Evolutionary conservation across 1,140 invertebrate genomes (phyloP).

Genomic region (Patella vulgata): DNA sequence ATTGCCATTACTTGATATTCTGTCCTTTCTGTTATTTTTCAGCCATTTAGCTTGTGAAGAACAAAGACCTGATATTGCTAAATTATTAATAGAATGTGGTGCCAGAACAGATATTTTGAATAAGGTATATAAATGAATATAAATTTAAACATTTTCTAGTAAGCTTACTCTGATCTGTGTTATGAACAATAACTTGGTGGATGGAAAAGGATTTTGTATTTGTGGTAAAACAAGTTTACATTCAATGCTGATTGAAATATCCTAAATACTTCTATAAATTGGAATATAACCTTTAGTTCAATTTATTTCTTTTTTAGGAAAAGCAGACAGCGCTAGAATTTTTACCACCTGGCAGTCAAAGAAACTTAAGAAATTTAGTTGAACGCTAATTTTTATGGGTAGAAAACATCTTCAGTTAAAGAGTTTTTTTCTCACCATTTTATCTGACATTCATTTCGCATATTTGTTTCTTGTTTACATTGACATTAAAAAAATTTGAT

Average conservation of each 20-base stretch:
- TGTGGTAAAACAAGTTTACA: too few relatives aligned
- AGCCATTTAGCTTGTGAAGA: constrained; percentile 89
- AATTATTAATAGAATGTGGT: constrained; percentile 76
- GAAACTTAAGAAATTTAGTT: constrained; percentile 33
- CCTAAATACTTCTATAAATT: not conserved
- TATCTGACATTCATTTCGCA: too few relatives aligned
- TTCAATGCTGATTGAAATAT: not conserved
- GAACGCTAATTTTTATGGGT: too few relatives aligned
- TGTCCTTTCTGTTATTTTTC: constrained; percentile 47
- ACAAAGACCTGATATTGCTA: constrained; percentile 76
- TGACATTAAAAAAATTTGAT: too few relatives aligned
- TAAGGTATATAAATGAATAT: constrained; percentile 66
- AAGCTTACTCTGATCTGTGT: not conserved
- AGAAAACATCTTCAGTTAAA: too few relatives aligned
- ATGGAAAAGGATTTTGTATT: not conserved
- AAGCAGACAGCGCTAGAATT: constrained; percentile 78
- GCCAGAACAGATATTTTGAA: constrained; percentile 74
- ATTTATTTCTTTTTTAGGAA: constrained; percentile 63
- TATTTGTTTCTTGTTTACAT: too few relatives aligned
- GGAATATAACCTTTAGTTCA: not conserved
- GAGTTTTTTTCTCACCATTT: too few relatives aligned
- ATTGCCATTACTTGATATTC: not conserved
- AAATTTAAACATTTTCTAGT: not conserved
- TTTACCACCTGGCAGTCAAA: constrained; percentile 56
- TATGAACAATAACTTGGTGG: not conserved